Base-by-base conservation (phyloP, 2,113 vertebrate species). In the Marmota monax region DNA sequence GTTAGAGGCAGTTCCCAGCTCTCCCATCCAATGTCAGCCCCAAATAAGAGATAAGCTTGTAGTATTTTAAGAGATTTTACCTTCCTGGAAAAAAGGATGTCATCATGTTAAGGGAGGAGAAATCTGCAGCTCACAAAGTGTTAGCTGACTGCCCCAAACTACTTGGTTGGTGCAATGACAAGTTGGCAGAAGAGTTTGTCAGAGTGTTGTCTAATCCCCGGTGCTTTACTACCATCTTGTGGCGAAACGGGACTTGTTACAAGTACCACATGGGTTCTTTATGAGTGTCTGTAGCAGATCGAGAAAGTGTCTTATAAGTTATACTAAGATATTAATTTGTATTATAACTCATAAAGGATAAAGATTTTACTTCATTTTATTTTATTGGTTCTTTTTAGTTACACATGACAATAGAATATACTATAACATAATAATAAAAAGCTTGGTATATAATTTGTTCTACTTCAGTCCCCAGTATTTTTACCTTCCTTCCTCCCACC, bases 191-290 rank as follows among this genome's bases (percentile, higher is more conserved):
- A 48, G 23, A 7, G 0, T 0, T 25, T 29, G 5, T 4, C 61
- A 65, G 37, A 65, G 9, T 73, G 78, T 22, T 22, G 27, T 69
- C 61, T 82, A 56, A 88, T 67, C 0, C 4, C 32, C 4, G 48
- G 63, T 91, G 42, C 53, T 88, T 82, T 84, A 77, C 93, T 97
- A 86, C 92, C 96, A 91, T 70, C 92, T 96, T 42, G 1, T 97
- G 96, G 96, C 4, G 0, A 92, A 73, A 45, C 2, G 5, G 7
- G 6, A 2, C 42, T 84, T 53, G 10, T 53, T 61, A 22, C 18
- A 85, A 56, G 6, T 91, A 34, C 73, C 39, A 1, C 51, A 73
- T 84, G 39, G 34, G 1, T 22, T 90, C 2, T 37, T 51, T 20
- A 32, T 10, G 17, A 90, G 23, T 29, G 10, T 20, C 25, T 34